These are phyloP conservation scores for Ormyrus nitidulus DNA, from an alignment of 2,888 invertebrate species.

Conservation along the genomic window DNA sequence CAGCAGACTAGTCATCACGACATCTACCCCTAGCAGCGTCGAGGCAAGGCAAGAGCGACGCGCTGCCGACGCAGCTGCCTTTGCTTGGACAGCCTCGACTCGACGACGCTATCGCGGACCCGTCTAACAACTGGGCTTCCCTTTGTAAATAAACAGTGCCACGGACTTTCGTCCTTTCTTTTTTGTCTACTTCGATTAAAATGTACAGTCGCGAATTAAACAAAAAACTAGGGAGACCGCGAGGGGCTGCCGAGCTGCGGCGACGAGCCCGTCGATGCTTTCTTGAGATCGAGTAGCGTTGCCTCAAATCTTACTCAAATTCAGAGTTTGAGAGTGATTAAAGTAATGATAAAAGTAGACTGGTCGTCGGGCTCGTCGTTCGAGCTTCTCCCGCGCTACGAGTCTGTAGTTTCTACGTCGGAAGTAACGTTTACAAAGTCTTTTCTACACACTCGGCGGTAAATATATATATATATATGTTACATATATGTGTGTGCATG, in stretches of 20 bases:
- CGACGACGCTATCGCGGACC: constrained; percentile 6
- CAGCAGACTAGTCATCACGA: constrained; percentile 15
- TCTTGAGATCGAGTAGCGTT: not conserved
- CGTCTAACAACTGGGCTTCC: constrained; percentile 19
- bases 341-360: not conserved
- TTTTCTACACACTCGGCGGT: constrained; percentile 42
- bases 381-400: constrained; percentile 45
- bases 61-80: not conserved
- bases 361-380: constrained; percentile 17
- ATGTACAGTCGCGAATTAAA: constrained; percentile 19
- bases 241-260: not conserved
- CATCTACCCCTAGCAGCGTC: constrained; percentile 24
- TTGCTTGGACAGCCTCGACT: not conserved
- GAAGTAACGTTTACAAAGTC: constrained; percentile 40
- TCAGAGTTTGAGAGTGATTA: not conserved
- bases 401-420: constrained; percentile 42
- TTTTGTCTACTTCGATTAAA: not conserved
- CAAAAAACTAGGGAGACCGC: not conserved
- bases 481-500: constrained; percentile 25
- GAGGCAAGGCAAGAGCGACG: not conserved
- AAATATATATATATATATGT: constrained; percentile 9
- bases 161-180: constrained; percentile 1
- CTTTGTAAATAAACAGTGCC: constrained; percentile 36
- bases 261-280: constrained; percentile 3
- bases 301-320: not conserved